Evolutionary conservation across 2,888 invertebrate genomes (phyloP), one percentile per base, ranked within the genome.

Genomic region (Troilus luridus): DNA sequence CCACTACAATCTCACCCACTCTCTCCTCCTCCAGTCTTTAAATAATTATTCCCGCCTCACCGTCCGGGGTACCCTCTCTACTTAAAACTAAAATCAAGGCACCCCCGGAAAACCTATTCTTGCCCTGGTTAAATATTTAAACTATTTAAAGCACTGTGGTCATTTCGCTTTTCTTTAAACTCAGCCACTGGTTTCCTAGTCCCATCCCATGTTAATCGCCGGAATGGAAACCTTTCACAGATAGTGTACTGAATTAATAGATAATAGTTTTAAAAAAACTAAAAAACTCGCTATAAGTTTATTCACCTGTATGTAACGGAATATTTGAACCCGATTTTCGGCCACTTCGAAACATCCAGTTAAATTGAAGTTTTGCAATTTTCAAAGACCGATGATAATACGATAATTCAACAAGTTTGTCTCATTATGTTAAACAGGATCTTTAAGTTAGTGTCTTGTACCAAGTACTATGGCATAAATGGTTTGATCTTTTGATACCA

Each of bases 71-170:
- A 60, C 19, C 58, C 24, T 77, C 6, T 11, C 85, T 58, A 85
- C 85, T 85, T 85, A 85, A 85, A 85, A 85, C 85, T 85, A 56
- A 85, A 85, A 85, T 85, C 85, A 85, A 85, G 85, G 85, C 85
- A 41, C n/a, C 21, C 56, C n/a, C 56, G 85, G 56, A 85, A 85
- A 56, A 54, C 85, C 85, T 85, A 85, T 58, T 54, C 8, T 14
- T 11, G 41, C 56, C 21, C n/a, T 85, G 72, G 72, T 77, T 77
- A 77, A 19, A 27, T 77, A 77, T 77, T 77, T 77, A 77, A 77
- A 19, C 72, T 77, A 77, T 77, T 77, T 77, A 77, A 77, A 77
- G 14, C 17, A 41, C 41, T 77, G 27, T 77, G 17, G 27, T 77
- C 72, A 77, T 17, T 24, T 19, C 19, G 14, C 72, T 41, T 77